phyloP scores from a whole-genome alignment of 2,797 vertebrate species.

The Capromys pilorides region DNA sequence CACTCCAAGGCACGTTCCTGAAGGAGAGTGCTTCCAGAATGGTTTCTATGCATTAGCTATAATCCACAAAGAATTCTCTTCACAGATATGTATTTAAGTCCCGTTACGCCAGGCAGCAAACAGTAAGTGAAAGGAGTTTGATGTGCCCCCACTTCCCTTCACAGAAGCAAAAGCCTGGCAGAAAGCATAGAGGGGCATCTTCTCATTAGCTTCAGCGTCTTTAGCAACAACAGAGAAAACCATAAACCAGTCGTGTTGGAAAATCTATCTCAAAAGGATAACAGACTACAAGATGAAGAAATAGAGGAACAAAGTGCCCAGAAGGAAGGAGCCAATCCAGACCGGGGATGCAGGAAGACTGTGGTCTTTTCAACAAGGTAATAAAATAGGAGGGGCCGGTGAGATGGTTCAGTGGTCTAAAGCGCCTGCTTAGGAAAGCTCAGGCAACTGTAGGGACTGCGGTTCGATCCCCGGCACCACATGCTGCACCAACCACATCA shows the following conservation, averaged over 20 bases:
- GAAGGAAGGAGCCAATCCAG: not conserved
- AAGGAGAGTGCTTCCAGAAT: not conserved
- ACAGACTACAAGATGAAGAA: not conserved
- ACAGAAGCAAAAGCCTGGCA: not conserved
- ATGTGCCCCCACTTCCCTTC: not conserved
- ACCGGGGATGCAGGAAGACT: not conserved
- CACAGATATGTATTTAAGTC: not conserved
- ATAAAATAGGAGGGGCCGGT: too few species aligned
- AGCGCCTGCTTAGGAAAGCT: too few species aligned
- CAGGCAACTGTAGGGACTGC: too few species aligned
- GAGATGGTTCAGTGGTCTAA: too few species aligned
- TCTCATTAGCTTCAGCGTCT: not conserved
- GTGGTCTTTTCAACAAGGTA: not conserved
- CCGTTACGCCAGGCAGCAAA: not conserved
- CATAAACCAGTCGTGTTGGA: not conserved
- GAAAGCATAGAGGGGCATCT: not conserved
- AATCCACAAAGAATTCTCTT: not conserved
- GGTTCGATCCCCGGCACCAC: too few species aligned
- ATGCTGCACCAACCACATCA: too few species aligned
- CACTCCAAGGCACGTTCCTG: not conserved
- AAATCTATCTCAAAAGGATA: not conserved
- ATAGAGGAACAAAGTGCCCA: not conserved
- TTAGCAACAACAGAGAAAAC: constrained; percentile 6
- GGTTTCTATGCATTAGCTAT: not conserved
- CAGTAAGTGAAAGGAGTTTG: not conserved